Conservation (phyloP, 2,113 vertebrate species). For the Cololabis saira region DNA sequence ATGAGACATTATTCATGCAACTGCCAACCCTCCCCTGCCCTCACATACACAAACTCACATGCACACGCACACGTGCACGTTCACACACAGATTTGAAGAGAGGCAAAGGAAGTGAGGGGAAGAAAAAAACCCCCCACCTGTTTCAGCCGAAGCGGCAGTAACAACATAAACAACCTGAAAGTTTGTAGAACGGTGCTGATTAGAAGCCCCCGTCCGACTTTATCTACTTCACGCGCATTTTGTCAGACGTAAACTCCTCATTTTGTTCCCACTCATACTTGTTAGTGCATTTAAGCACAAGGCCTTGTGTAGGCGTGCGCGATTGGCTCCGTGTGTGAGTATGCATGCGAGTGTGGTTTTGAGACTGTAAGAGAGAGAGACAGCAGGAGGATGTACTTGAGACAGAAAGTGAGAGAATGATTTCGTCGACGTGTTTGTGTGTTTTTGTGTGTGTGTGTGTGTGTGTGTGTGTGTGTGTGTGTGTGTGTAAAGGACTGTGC, state of each 20-base stretch:
- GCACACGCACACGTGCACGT: too few relatives aligned
- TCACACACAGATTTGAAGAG: constrained; percentile 1
- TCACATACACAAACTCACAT: background rate
- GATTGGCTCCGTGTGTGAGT: constrained; percentile 40
- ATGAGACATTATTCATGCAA: constrained; percentile 42
- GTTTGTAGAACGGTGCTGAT: constrained; percentile 35
- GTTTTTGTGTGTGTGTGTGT: constrained; percentile 4
- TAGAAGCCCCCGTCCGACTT: constrained; percentile 3
- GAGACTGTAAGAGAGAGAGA: constrained; percentile 53
- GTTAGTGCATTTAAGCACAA: constrained; percentile 60
- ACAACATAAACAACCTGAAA: background rate
- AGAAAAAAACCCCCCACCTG: constrained; percentile 32
- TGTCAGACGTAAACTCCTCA: constrained; percentile 34
- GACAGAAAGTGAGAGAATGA: constrained; percentile 50
- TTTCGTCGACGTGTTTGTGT: constrained; percentile 17
- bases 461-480: constrained; percentile 3
- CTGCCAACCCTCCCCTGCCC: background rate
- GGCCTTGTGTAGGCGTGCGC: constrained; percentile 57
- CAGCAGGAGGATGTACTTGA: constrained; percentile 68
- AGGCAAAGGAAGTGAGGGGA: constrained; percentile 19
- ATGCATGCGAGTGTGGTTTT: constrained; percentile 33
- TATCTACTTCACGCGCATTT: constrained; percentile 5
- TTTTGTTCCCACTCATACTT: constrained; percentile 59
- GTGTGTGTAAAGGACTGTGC: constrained; percentile 2
- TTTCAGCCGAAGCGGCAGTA: constrained; percentile 11